Evolutionary conservation across 2,888 invertebrate species (phyloP).

Genomic region (Aphidoletes aphidimyza): DNA sequence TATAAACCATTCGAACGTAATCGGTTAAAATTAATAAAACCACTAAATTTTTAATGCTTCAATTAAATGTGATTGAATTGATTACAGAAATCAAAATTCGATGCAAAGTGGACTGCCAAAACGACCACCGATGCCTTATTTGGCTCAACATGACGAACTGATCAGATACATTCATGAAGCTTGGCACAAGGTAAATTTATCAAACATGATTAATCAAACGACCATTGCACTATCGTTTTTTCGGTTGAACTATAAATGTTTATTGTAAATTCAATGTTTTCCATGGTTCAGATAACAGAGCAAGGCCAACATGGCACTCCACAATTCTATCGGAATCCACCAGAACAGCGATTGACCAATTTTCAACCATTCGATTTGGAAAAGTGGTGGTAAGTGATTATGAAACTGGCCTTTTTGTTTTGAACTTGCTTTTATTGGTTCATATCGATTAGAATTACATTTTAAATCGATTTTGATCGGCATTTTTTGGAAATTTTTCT

Average conservation of each 20-base stretch:
- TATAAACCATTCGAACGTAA: no score
- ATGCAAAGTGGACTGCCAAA: constrained; percentile 58
- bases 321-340: constrained; percentile 63
- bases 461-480: not conserved
- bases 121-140: constrained; percentile 59
- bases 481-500: not conserved
- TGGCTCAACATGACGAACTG: constrained; percentile 76
- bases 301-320: constrained; percentile 68
- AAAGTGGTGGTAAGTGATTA: constrained; percentile 72
- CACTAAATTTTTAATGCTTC: no score
- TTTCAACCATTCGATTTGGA: constrained; percentile 84
- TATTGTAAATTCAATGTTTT: not conserved
- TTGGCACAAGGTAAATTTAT: constrained; percentile 73
- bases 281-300: constrained; percentile 63
- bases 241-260: not conserved
- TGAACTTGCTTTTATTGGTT: not conserved
- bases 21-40: no score
- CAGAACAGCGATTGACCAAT: constrained; percentile 71
- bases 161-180: constrained; percentile 83
- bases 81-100: constrained; percentile 42
- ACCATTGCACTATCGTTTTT: not conserved
- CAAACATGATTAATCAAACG: not conserved
- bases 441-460: not conserved
- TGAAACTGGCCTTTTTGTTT: not conserved
- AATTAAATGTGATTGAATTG: not conserved